phyloP scores from a whole-genome alignment of 23 tunicate species.

The Styela plicata region DNA sequence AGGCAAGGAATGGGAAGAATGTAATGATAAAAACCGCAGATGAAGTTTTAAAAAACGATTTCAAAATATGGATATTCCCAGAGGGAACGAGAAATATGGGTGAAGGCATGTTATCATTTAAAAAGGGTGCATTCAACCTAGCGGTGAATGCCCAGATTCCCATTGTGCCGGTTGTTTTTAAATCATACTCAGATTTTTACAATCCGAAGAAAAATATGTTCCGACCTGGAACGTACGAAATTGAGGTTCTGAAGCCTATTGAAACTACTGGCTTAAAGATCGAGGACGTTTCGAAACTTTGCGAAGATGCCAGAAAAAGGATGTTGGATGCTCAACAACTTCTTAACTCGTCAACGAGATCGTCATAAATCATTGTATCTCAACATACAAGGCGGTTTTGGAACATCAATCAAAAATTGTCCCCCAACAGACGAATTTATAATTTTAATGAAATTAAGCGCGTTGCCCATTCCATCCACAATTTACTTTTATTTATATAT shows the following conservation, averaged over 20 bases:
- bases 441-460: too few relatives aligned
- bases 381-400: too few relatives aligned
- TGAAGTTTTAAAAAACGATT: not conserved
- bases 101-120: conserved; percentile 4
- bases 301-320: not conserved
- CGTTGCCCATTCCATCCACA: too few relatives aligned
- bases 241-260: not conserved
- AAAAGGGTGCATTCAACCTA: conserved; percentile 27
- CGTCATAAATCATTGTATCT: too few relatives aligned
- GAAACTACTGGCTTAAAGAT: not conserved
- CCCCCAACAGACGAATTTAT: too few relatives aligned
- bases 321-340: not conserved
- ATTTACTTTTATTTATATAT: too few relatives aligned
- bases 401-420: too few relatives aligned
- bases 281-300: conserved; percentile 7
- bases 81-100: conserved; percentile 12
- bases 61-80: conserved; percentile 26
- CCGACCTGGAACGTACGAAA: conserved; percentile 1
- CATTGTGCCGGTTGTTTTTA: conserved; percentile 22
- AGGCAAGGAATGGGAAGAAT: not conserved
- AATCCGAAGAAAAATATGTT: conserved; percentile 2
- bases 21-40: conserved; percentile 7
- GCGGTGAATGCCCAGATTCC: conserved; percentile 22
- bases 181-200: conserved; percentile 16
- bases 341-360: not conserved